Percentiles rank a stretch among this genome's conserved stretches.
These are phyloP conservation scores for Potamilus streckersoni DNA, from an alignment of 1,140 invertebrate species.

Conservation along the genomic window DNA sequence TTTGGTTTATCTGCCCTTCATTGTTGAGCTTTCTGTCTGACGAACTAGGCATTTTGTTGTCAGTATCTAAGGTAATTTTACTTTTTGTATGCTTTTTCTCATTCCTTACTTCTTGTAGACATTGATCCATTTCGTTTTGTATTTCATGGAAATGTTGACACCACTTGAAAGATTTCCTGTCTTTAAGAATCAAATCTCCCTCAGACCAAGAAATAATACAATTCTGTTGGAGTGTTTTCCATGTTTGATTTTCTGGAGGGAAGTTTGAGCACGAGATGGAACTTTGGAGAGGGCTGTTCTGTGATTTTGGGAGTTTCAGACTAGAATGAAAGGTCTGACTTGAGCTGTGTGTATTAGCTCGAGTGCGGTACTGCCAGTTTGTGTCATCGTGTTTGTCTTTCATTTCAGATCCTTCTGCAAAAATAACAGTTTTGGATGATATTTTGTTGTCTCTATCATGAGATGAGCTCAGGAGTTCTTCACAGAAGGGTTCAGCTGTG, in stretches of 20 bases:
- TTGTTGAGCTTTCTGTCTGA: neutral
- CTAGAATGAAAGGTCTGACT: too few relatives aligned
- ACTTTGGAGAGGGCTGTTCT: conserved; percentile 13
- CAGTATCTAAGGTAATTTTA: neutral
- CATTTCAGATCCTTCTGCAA: too few relatives aligned
- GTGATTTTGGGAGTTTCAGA: too few relatives aligned
- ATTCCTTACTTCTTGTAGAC: conserved; percentile 4
- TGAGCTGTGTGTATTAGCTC: too few relatives aligned
- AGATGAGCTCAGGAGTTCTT: too few relatives aligned
- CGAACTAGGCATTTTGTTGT: neutral
- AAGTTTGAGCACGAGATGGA: conserved; percentile 30
- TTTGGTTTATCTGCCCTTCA: too few relatives aligned
- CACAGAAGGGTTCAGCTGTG: too few relatives aligned
- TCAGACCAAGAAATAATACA: neutral
- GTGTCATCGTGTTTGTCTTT: too few relatives aligned
- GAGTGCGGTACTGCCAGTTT: too few relatives aligned
- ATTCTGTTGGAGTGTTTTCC: too few relatives aligned
- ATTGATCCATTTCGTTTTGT: conserved; percentile 60
- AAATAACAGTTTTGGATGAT: too few relatives aligned
- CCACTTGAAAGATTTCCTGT: conserved; percentile 53
- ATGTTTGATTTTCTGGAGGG: neutral
- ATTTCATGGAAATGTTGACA: conserved; percentile 58
- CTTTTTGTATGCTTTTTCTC: conserved; percentile 13
- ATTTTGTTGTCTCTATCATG: too few relatives aligned
- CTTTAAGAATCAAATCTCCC: conserved; percentile 24